Conservation (phyloP, 2,113 vertebrate genomes). For the Orcinus orca region DNA sequence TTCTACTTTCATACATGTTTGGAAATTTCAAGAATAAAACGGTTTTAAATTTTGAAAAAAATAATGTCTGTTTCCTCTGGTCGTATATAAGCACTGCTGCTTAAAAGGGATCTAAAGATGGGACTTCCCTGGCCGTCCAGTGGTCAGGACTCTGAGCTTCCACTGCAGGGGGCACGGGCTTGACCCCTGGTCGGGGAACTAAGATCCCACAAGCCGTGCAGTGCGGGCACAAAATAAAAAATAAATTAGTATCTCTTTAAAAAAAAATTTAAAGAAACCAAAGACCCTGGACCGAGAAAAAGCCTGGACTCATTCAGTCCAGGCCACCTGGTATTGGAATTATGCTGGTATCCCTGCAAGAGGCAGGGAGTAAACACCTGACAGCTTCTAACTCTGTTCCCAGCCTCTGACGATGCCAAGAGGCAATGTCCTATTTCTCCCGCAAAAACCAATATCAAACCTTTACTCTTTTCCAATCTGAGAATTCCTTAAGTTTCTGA, state of each 20-base stretch:
- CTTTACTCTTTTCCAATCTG: not conserved
- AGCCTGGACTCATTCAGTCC: too few species aligned
- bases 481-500: not conserved
- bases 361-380: not conserved
- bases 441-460: not conserved
- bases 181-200: not conserved
- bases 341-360: rapidly evolving
- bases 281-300: not conserved
- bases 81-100: not conserved
- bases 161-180: not conserved
- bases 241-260: not conserved
- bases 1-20: not conserved
- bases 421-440: not conserved
- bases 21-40: not conserved
- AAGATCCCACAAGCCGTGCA: not conserved
- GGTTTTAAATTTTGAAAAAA: not conserved
- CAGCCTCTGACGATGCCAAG: not conserved
- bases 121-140: not conserved
- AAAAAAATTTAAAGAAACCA: not conserved
- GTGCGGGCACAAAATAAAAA: not conserved
- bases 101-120: not conserved
- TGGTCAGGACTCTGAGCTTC: not conserved
- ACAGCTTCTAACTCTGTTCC: not conserved
- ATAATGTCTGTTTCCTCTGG: not conserved
- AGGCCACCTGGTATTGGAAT: not conserved